phyloP scores from a whole-genome alignment of 2,888 invertebrate species.

The Apomyelois bistriatella region DNA sequence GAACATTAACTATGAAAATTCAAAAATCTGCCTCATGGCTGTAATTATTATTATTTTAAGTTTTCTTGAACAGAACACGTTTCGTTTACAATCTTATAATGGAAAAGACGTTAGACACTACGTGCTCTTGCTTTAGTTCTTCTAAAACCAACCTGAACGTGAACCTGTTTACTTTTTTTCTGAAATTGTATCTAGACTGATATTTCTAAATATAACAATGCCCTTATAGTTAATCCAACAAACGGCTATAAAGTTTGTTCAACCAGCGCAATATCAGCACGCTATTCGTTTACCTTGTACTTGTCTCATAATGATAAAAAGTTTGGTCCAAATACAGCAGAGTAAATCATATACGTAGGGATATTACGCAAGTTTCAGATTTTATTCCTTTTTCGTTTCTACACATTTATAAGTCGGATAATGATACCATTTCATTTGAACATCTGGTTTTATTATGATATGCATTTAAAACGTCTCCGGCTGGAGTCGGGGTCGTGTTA shows the following conservation, averaged over 20 bases:
- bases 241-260: slow-evolving; percentile 4
- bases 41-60: slow-evolving; percentile 29
- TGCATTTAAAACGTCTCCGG: slow-evolving; percentile 16
- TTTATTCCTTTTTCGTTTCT: background rate
- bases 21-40: background rate
- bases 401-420: too few species aligned
- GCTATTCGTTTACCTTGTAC: slow-evolving; percentile 10
- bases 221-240: background rate
- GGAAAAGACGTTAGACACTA: slow-evolving; percentile 49
- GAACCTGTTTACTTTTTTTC: slow-evolving; percentile 2
- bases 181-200: slow-evolving; percentile 2
- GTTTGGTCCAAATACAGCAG: slow-evolving; percentile 9
- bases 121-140: slow-evolving; percentile 46
- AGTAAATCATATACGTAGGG: slow-evolving; percentile 4
- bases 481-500: slow-evolving; percentile 26
- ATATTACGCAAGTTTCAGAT: slow-evolving; percentile 2
- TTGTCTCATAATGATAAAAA: slow-evolving; percentile 12
- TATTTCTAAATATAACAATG: slow-evolving; percentile 3
- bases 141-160: slow-evolving; percentile 29
- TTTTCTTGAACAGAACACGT: slow-evolving; percentile 36
- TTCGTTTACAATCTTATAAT: slow-evolving; percentile 48
- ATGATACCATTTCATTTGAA: background rate
- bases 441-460: background rate
- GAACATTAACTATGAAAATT: background rate
- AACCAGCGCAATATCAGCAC: slow-evolving; percentile 10